Base-by-base conservation (phyloP, 2,797 vertebrate genomes). In the Micromesistius poutassou region DNA sequence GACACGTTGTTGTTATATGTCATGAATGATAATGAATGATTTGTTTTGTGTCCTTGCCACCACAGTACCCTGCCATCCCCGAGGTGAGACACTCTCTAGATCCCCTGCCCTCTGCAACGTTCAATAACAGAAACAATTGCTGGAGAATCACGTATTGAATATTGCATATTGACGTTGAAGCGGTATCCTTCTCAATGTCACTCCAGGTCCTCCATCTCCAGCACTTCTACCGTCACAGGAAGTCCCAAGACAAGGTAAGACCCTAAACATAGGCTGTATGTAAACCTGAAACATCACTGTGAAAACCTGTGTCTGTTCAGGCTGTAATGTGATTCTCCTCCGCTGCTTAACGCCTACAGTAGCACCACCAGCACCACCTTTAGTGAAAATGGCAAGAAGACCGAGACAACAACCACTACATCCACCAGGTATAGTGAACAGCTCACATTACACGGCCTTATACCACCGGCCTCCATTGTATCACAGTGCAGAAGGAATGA, bases 361-460 rank as follows among this genome's bases (percentile, higher is more conserved):
- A 94, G 93, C 78, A 82, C 84, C 73, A 85, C 81, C 77, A 89
- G 89, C 35, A 89, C 89, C 1, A 84, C 78, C 2, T 14, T 87
- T 74, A 85, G 79, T 76, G 89, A 86, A 31, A 71, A 90, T 12
- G 91, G 89, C 4, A 83, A 81, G 76, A 90, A 85, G 68, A 91
- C 91, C 0, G 90, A 93, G 71, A 92, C 90, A 40, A 93, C 87
- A 83, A 87, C 74, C 28, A 88, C 78, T 81, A 89, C 87, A 83
- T 82, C 79, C 42, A 74, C 85, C 79, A 85, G 13, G 25, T 9
- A 87, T 5, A 70, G 50, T 5, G 82, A 80, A 91, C 92, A 89
- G 2, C 70, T 28, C 71, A 78, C 22, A 35, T 31, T n/a, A 22
- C n/a, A 62, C n/a, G 1, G 55, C 55, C 8, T 22, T 25, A 25